Evolutionary conservation across 2,113 vertebrate genomes (phyloP), one percentile per base, ranked within the genome.

Genomic region (Petaurus breviceps): DNA sequence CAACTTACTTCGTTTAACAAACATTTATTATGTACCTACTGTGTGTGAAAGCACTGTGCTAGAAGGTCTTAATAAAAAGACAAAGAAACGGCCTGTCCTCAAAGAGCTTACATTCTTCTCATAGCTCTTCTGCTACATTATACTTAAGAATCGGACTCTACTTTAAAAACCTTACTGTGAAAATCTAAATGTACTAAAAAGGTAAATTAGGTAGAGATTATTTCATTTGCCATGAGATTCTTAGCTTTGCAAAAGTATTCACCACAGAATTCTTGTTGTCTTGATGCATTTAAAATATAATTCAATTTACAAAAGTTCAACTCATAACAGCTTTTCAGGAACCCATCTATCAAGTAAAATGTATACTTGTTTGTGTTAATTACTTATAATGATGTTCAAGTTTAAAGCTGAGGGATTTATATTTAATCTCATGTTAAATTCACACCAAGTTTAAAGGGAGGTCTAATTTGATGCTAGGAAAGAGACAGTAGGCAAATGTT

Each of bases 241-340:
- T 96, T 28, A 51, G 57, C 11, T 90, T 43, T 47, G 54, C n/a
- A 51, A 51, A 93, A 57, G 68, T 43, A 37, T 19, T 28, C 47
- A 50, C 46, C 51, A 47, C 23, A 95, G 37, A 61, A 68, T 94
- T 77, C 53, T 37, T 9, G 57, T 94, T 43, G 19, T 49, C 49
- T 51, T 5, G 24, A 96, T 55, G 28, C 46, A 37, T 90, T 94
- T 94, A 93, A 94, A 96, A 53, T 93, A 91, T 50, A 25, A 93
- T 84, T 37, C 12, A 51, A 92, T 90, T 95, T 92, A 57, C 46
- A 92, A 50, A 95, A 94, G 93, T 68, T 51, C 22, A 84, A 4
- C 19, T 43, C n/a, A 84, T n/a, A 43, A 84, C 16, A 84, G n/a
- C 19, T 84, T 43, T 77, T 43, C n/a, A 1, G 94, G 14, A 94